Evolutionary conservation across 2,797 vertebrate genomes (phyloP), one percentile per base, ranked within the genome.

Genomic region (Acanthurus tractus): DNA sequence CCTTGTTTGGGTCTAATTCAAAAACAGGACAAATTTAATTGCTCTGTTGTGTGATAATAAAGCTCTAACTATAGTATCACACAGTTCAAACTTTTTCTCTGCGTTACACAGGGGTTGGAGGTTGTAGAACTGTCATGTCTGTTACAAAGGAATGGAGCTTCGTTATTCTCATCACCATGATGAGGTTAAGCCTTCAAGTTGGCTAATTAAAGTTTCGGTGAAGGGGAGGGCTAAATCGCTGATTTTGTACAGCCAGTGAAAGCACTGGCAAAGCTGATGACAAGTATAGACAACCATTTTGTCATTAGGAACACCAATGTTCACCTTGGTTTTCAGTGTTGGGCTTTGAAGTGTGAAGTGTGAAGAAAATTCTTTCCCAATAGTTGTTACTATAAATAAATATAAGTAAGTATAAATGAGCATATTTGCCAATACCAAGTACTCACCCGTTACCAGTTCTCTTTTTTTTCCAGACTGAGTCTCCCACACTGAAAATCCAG

Each of bases 21-120:
- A 71, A 78, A 87, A 84, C 78, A 82, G 76, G 71, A 84, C 36
- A n/a, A 64, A 70, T 78, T 74, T 64, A 82, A 86, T 81, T 74
- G 82, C 80, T 78, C 13, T 15, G 45, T 23, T 68, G 70, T 52
- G 29, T 59, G 63, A 76, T 76, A 59, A 81, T 52, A 34, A 75
- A 77, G 54, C 66, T 72, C 49, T 15, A 10, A 54, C 61, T 45
- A 40, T 25, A 42, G 49, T 9, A 14, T 63, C 61, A 11, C 29
- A 59, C 18, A 6, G 25, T 70, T 78, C 34, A 66, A 63, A 70
- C 42, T 63, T 70, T 48, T n/a, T 14, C 9, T 53, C n/a, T 45
- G 49, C 11, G 3, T 58, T 11, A 18, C 1, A 2, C 17, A 54
- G 49, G 25, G 58, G 63, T 59, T 53, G 49, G 70, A 56, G 62